Evolutionary conservation across 2,888 invertebrate genomes (phyloP).

Genomic region (Ochropleura plecta): DNA sequence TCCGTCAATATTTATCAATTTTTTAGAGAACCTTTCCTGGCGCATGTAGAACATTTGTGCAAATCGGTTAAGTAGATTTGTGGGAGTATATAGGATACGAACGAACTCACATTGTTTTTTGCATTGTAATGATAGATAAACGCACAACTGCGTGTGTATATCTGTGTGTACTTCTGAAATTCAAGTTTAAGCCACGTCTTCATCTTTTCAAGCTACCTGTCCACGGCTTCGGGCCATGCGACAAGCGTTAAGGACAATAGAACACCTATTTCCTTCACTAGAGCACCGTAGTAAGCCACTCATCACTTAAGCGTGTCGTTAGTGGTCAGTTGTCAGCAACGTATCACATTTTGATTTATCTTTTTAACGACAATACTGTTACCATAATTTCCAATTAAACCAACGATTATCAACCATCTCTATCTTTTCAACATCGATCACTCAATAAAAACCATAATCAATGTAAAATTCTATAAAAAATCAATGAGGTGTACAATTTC

Average conservation of each 20-base stretch:
- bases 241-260: neutral
- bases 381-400: slow-evolving; percentile 36
- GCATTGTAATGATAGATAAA: neutral
- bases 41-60: neutral
- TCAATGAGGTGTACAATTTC: slow-evolving; percentile 50
- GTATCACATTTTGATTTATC: neutral
- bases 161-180: neutral
- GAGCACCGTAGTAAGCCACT: neutral
- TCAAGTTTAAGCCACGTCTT: slow-evolving; percentile 11
- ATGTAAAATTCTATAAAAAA: slow-evolving; percentile 14
- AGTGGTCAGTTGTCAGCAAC: neutral
- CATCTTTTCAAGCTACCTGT: neutral
- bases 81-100: neutral
- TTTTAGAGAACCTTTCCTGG: neutral
- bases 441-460: slow-evolving; percentile 36
- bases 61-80: neutral
- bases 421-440: slow-evolving; percentile 13
- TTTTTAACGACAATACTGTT: slow-evolving; percentile 1
- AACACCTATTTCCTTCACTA: neutral
- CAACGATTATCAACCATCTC: neutral
- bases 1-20: no score
- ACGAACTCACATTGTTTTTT: neutral
- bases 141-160: neutral
- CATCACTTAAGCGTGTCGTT: neutral
- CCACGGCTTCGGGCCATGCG: neutral